Conservation (phyloP, 2,797 vertebrate genomes). For the Sebastes miniatus region DNA sequence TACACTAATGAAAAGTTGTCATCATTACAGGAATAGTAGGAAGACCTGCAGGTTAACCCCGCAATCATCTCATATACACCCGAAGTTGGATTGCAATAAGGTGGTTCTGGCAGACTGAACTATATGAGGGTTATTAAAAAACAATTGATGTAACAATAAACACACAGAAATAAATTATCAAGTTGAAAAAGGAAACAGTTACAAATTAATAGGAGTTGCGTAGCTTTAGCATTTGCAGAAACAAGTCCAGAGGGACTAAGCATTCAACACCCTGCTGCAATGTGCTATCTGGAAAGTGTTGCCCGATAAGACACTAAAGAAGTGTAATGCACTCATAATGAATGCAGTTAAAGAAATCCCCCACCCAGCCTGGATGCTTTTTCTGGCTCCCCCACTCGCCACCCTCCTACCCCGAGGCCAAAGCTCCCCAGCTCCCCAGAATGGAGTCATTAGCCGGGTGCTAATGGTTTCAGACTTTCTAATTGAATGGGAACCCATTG, state of each 20-base stretch:
- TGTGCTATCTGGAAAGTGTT: conserved; percentile 65
- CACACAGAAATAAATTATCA: conserved; percentile 17
- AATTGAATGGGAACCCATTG: conserved; percentile 85
- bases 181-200: conserved; percentile 11
- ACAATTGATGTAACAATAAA: conserved; percentile 11
- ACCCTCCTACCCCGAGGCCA: conserved; percentile 73
- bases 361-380: conserved; percentile 63
- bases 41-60: conserved; percentile 31
- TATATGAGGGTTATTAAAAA: not conserved
- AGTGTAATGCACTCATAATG: conserved; percentile 73
- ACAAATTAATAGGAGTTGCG: conserved; percentile 10
- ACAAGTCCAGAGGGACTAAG: conserved; percentile 55
- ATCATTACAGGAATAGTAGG: conserved; percentile 19
- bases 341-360: conserved; percentile 79
- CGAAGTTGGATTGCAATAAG: not conserved
- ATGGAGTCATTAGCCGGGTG: conserved; percentile 81
- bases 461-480: conserved; percentile 84
- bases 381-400: conserved; percentile 66
- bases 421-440: conserved; percentile 76
- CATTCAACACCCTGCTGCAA: conserved; percentile 65
- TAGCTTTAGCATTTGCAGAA: conserved; percentile 49
- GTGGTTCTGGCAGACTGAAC: not conserved
- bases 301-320: conserved; percentile 72
- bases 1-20: conserved; percentile 48
- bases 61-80: not conserved